Evolutionary conservation across 2,797 vertebrate genomes (phyloP), one percentile per base, ranked within the genome.

Genomic region (Coranthus polyacanthus): DNA sequence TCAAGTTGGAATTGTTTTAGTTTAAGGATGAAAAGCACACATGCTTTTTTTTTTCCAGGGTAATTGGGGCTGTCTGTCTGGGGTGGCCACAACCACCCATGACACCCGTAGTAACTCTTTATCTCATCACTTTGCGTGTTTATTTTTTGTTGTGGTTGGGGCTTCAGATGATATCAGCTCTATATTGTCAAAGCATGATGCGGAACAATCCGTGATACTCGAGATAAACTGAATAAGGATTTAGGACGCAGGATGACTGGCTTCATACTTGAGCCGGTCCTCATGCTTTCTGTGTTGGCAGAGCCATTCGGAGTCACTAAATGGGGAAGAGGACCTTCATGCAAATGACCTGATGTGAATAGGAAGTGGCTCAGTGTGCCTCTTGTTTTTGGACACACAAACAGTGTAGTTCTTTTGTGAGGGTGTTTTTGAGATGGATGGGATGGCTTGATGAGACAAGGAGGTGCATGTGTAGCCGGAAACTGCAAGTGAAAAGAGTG

Each of bases 361-460:
- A 73, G 85, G 83, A 90, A 90, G 87, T 85, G 83, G 72, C 82
- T 88, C 79, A 85, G 87, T 87, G 84, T 86, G 74, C 79, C 83
- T 89, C 82, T 88, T 92, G 83, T 91, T 84, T 90, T 76, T 63
- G 36, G 81, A 83, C 85, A 83, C 85, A 90, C 87, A 89, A 81
- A 87, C 84, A 82, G 86, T 78, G 79, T 74, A 83, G 74, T 72
- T 83, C 86, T 85, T 88, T 90, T 84, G 85, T 84, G 62, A 67
- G 82, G 76, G 78, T 85, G 83, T 88, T 88, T 88, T 84, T 75
- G 78, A 88, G 86, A 90, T 81, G 90, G 88, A 88, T 79, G 80
- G 82, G 83, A 77, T 76, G 82, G 80, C 87, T 78, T 15, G 58
- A 75, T 53, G 75, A 79, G 87, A 86, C 81, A 87, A 90, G 77